phyloP scores from a whole-genome alignment of 2,888 invertebrate species.

The Apodemia zela region DNA sequence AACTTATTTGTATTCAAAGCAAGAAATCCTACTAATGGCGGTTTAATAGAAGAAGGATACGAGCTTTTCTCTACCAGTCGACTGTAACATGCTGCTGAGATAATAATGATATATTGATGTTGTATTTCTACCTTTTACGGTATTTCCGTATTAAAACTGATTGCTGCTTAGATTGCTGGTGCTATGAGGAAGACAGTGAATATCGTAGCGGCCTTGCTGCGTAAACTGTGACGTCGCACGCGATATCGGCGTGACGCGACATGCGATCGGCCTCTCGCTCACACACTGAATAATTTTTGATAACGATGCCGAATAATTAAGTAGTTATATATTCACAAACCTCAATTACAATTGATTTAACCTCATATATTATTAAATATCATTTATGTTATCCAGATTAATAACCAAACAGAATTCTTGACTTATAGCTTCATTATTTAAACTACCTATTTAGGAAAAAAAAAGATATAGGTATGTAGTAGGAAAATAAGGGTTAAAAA shows the following conservation, averaged over 20 bases:
- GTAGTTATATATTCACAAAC: conserved; percentile 22
- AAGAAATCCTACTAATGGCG: conserved; percentile 3
- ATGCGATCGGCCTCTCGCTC: conserved; percentile 31
- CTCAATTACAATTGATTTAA: conserved; percentile 9
- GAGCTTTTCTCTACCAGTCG: conserved; percentile 1
- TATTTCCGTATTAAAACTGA: conserved; percentile 16
- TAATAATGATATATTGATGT: conserved; percentile 16
- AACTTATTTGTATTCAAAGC: not conserved
- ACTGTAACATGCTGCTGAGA: not conserved
- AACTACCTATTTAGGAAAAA: not conserved
- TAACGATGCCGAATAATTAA: conserved; percentile 21
- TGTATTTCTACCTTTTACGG: conserved; percentile 14
- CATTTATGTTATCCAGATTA: not conserved
- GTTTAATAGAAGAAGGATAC: not conserved
- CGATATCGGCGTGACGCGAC: conserved; percentile 55
- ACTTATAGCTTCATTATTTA: not conserved
- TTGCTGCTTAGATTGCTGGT: conserved; percentile 24
- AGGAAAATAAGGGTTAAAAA: not conserved
- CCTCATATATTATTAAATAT: not conserved
- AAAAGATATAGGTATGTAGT: too few relatives aligned
- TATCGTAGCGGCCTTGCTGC: conserved; percentile 41
- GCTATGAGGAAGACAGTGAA: conserved; percentile 51
- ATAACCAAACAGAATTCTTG: not conserved
- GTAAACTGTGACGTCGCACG: conserved; percentile 63
- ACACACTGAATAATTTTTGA: conserved; percentile 24